Evolutionary conservation across 2,888 invertebrate genomes (phyloP).

Genomic region (Cephus spinipes): DNA sequence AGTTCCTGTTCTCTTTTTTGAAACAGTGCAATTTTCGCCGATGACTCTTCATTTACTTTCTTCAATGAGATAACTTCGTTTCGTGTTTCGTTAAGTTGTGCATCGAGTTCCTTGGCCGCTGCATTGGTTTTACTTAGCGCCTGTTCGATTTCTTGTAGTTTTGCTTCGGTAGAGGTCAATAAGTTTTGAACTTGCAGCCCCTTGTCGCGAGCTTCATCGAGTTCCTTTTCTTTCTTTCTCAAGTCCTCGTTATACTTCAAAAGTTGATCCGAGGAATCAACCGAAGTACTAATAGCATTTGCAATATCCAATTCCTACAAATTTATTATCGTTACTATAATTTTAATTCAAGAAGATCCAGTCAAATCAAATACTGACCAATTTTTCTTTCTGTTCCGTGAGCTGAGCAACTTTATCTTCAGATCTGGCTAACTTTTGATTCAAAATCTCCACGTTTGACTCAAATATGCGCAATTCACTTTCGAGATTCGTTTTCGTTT

Average conservation of each 20-base stretch:
- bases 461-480: conserved; percentile 53
- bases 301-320: conserved; percentile 71
- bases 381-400: conserved; percentile 71
- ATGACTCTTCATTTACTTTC: conserved; percentile 35
- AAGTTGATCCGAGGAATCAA: conserved; percentile 70
- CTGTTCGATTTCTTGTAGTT: conserved; percentile 33
- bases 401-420: conserved; percentile 72
- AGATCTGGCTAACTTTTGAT: conserved; percentile 70
- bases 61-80: conserved; percentile 38
- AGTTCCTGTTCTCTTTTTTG: conserved; percentile 42
- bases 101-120: conserved; percentile 35
- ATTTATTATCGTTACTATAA: not conserved
- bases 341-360: conserved; percentile 6
- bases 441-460: conserved; percentile 66
- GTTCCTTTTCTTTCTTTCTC: conserved; percentile 59
- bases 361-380: conserved; percentile 52
- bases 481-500: conserved; percentile 56
- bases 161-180: conserved; percentile 41
- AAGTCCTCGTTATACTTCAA: conserved; percentile 62
- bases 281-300: conserved; percentile 72
- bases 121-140: conserved; percentile 39
- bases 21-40: conserved; percentile 28
- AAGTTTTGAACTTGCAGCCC: conserved; percentile 46
- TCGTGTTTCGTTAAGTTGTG: conserved; percentile 40
- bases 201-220: conserved; percentile 52